Evolutionary conservation across 1,140 invertebrate genomes (phyloP), one percentile per base, ranked within the genome.

Genomic region (Megathymus violae): DNA sequence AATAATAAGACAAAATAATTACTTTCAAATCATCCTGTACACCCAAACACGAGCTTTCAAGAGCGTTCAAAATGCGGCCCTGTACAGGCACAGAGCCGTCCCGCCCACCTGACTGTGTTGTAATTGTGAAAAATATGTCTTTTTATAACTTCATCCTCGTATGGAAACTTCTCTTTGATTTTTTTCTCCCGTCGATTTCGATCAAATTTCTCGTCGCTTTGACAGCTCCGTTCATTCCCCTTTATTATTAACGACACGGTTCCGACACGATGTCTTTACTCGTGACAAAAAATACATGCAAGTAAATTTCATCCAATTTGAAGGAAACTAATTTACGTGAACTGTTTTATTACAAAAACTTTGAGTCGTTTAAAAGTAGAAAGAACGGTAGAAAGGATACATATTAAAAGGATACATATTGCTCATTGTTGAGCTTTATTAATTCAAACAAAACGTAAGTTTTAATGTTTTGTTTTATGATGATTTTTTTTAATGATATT

Each of bases 91-190:
- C 19, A 43, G 36, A n/a, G 13, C 59, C 63, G 69, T 66, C 75
- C 64, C 46, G 47, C 52, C 64, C 72, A 76, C 63, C n/a, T n/a
- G n/a, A n/a, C 75, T 75, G 73, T 60, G 52, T 51, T 62, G 62
- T 78, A 75, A 76, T 78, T 76, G 73, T 76, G 46, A 56, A 72
- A 74, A 68, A 61, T 52, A 60, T 17, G 52, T 66, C 43, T 65
- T 61, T 51, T 64, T 46, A 56, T 56, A 68, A 68, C 60, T 71
- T 70, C 60, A 74, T 74, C 76, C 64, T 77, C 65, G 14, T 63
- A 60, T 56, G 31, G 62, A 60, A 72, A 64, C 58, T 63, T 52
- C 64, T 52, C 73, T 80, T 80, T 80, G 75, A 80, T 80, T 76
- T 76, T 62, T 71, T 69, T 69, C 52, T 38, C 40, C 63, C 68